These are phyloP conservation scores for Pseudachorutes palmiensis DNA, from an alignment of 1,140 invertebrate species.

Conservation along the genomic window DNA sequence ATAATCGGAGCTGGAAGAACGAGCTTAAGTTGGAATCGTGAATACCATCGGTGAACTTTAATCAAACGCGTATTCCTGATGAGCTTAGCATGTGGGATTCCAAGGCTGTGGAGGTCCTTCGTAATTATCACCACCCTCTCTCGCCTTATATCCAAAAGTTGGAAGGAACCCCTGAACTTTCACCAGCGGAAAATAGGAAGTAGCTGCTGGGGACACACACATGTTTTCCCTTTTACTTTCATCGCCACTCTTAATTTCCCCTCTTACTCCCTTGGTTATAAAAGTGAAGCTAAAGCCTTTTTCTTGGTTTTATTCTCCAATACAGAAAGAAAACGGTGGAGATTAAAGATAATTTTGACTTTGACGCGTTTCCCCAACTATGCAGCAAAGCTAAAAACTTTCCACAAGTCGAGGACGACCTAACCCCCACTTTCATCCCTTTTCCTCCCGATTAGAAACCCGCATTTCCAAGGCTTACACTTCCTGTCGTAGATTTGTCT, in stretches of 20 bases:
- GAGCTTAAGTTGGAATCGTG: too few species aligned
- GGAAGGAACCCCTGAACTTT: not conserved
- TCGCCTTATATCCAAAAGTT: not conserved
- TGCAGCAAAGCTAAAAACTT: not conserved
- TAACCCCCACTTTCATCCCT: not conserved
- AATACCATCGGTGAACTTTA: too few species aligned
- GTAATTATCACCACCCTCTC: not conserved
- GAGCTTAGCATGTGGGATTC: not conserved
- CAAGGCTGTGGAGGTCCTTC: not conserved
- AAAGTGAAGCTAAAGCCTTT: too few species aligned
- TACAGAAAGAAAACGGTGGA: not conserved
- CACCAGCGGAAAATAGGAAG: too few species aligned
- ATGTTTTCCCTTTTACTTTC: not conserved
- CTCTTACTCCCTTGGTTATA: too few species aligned
- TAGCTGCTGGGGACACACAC: too few species aligned
- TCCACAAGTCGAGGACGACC: not conserved
- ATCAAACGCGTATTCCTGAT: too few species aligned
- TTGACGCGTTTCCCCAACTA: not conserved
- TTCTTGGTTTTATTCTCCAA: not conserved
- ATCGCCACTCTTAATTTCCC: too few species aligned
- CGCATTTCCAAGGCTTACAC: not conserved
- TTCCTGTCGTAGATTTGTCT: not conserved
- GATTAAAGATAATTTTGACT: conserved; percentile 14
- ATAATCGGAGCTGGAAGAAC: not conserved
- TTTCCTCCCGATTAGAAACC: not conserved